Evolutionary conservation across 2,113 vertebrate genomes (phyloP), one percentile per base, ranked within the genome.

Genomic region (Leptobrachium leishanense): DNA sequence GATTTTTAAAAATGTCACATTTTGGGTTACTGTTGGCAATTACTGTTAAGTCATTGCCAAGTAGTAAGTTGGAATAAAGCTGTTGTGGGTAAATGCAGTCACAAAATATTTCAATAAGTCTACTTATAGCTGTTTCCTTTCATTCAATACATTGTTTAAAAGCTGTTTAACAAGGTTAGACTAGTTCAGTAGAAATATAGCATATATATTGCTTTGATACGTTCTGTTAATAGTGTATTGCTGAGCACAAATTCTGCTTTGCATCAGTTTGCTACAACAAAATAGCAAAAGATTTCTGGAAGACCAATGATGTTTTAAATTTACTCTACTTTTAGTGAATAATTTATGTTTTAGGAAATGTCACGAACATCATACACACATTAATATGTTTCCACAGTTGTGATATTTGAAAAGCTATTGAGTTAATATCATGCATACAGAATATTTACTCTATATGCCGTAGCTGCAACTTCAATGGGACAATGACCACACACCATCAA

Each of bases 131-230:
- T 62, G 64, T 74, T 81, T 74, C 71, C 64, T 79, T 68, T 50
- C 12, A 81, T 81, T 80, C 46, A 74, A 74, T 43, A 72, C 69
- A 67, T n/a, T 74, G 64, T 63, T 68, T 74, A 68, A 80, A 79
- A 44, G 12, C 41, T 68, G 42, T 57, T 74, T 57, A 73, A 39
- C 50, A 68, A 74, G 62, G 20, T 66, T 53, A 59, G 15, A 68
- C n/a, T 13, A 76, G 63, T n/a, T 65, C 43, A 71, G 10, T 71
- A 2, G 62, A 31, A 64, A 31, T 7, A 64, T 64, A 39, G 62
- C 11, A 72, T 57, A 72, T 57, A 72, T 40, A 69, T 13, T 50
- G 46, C 46, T 50, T 50, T 0, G 46, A 50, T 42, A 31, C 20
- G 20, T 31, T 31, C 20, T 31, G 20, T 31, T 31, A 31, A 62